phyloP scores from a whole-genome alignment of 1,140 invertebrate species.

The Watersipora subatra region DNA sequence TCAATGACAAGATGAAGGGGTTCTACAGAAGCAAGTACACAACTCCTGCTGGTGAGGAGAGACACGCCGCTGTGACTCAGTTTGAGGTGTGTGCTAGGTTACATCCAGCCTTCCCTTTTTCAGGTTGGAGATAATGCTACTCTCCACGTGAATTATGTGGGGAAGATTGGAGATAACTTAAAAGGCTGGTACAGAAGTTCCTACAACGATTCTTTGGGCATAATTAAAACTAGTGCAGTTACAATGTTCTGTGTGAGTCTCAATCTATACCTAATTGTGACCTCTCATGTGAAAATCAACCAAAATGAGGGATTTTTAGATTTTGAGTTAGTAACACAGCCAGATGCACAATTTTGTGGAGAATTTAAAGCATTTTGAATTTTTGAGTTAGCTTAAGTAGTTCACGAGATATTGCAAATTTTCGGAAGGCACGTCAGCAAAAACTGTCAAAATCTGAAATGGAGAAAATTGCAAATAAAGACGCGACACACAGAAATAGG shows the following conservation, averaged over 20 bases:
- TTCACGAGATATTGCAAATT: too few relatives aligned
- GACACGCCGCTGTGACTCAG: conserved; percentile 77
- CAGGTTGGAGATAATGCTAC: background rate
- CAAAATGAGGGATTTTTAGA: too few relatives aligned
- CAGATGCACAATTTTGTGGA: too few relatives aligned
- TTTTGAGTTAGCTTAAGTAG: too few relatives aligned
- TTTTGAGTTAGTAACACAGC: too few relatives aligned
- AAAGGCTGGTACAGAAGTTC: background rate
- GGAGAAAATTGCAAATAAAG: too few relatives aligned
- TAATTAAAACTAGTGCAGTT: background rate
- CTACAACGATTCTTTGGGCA: background rate
- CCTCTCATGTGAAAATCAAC: too few relatives aligned
- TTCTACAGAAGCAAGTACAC: conserved; percentile 81
- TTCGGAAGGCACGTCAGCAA: too few relatives aligned
- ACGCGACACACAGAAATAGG: too few relatives aligned
- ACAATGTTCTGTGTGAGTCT: background rate
- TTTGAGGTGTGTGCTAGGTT: conserved; percentile 46
- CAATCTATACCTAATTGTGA: too few relatives aligned
- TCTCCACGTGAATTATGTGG: background rate
- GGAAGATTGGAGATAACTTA: background rate
- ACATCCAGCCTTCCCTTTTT: background rate
- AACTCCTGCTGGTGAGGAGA: conserved; percentile 52
- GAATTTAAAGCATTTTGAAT: too few relatives aligned
- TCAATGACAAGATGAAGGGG: conserved; percentile 89
- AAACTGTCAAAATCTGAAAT: too few relatives aligned